Evolutionary conservation across 2,113 vertebrate species (phyloP), one percentile per base, ranked within the genome.

Genomic region (Nanorana parkeri): DNA sequence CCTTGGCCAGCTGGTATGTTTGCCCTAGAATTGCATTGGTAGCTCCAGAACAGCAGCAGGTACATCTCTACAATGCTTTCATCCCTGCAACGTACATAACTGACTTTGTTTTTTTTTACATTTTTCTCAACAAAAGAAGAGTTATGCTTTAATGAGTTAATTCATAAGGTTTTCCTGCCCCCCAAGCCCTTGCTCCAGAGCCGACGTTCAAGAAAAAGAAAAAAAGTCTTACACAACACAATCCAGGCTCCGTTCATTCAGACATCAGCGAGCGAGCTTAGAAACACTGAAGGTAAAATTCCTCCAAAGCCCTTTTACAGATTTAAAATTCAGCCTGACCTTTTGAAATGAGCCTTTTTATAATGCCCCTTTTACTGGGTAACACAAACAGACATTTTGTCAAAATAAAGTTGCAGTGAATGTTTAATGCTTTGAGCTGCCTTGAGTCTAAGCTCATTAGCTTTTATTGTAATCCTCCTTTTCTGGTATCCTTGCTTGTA

Each of bases 371-470:
- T 75, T 81, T 67, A 81, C 64, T 68, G n/a, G 19, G 65, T 58
- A 79, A 79, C 77, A 79, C 77, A 79, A 79, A 79, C 77, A 79
- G 77, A 68, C 77, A 79, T 79, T 79, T 79, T 68, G 77, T 79
- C 77, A 79, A 79, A 79, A 79, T 79, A 79, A 79, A 68, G 77
- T 79, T 79, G 77, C 51, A 41, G 64, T 79, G 77, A 56, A 79
- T 55, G 28, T 79, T 32, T 79, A 68, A 79, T 79, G 51, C 77
- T 68, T 79, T 79, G 77, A 79, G 64, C 77, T 79, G 77, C 77
- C 77, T 68, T 58, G 28, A 55, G 77, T 79, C 52, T 79, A 79
- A 79, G 77, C 77, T 68, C 77, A 79, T 79, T 79, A 79, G 20
- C 64, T 79, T 79, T 41, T 68, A 79, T 79, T 79, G 77, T 79